Evolutionary conservation across 1,140 invertebrate species (phyloP).

Genomic region (Drosophila serrata): DNA sequence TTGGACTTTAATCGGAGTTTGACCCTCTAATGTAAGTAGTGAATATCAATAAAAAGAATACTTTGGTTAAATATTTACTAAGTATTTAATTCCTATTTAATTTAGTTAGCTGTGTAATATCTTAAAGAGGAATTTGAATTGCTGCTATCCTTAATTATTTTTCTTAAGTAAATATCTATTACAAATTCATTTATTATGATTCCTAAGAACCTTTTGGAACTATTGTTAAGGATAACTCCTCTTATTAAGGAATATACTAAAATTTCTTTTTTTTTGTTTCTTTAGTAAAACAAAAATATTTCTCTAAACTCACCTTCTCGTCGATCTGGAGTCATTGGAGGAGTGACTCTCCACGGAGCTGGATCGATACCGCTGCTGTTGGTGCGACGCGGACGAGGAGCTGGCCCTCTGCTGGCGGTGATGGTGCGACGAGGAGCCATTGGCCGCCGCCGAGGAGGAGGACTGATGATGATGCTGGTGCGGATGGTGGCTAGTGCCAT

Average conservation of each 20-base stretch:
- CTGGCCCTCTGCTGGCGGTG: slow-evolving; percentile 66
- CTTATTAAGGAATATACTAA: not conserved
- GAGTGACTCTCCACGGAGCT: slow-evolving; percentile 94
- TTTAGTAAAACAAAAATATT: no score
- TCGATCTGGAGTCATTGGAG: slow-evolving; percentile 91
- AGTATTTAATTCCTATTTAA: no score
- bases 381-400: slow-evolving; percentile 70
- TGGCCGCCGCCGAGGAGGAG: slow-evolving; percentile 42
- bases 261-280: no score
- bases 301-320: slow-evolving; percentile 86
- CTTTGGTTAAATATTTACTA: not conserved
- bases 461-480: slow-evolving; percentile 53
- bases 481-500: slow-evolving; percentile 76
- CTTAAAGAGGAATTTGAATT: no score
- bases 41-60: not conserved
- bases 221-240: not conserved
- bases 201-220: not conserved
- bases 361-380: slow-evolving; percentile 85
- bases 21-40: not conserved
- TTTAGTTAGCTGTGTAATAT: not conserved
- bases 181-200: not conserved
- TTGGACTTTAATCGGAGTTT: slow-evolving; percentile 2
- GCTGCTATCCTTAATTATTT: not conserved
- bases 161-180: not conserved
- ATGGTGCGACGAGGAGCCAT: slow-evolving; percentile 56